Evolutionary conservation across 2,113 vertebrate genomes (phyloP).

Genomic region (Dicrurus megarhynchus): DNA sequence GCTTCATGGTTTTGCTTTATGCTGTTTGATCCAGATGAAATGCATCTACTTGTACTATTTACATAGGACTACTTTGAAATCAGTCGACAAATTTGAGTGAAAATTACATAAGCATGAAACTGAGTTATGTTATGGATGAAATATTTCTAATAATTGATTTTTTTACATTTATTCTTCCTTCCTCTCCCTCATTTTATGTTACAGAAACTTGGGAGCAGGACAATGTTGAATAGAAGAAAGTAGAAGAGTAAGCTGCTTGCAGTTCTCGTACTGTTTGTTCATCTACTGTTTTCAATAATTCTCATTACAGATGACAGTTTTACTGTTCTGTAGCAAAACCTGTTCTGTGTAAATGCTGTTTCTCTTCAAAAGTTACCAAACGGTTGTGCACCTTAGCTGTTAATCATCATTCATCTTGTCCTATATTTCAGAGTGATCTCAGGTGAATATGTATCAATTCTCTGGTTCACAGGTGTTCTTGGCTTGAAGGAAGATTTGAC

Average conservation of each 20-base stretch:
- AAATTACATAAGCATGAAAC: not conserved
- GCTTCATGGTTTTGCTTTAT: not conserved
- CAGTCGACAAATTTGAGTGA: not conserved
- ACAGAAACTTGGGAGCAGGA: slow-evolving; percentile 18
- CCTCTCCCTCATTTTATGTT: not conserved
- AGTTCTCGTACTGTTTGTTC: not conserved
- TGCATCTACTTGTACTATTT: not conserved
- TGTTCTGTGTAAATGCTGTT: not conserved
- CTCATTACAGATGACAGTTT: not conserved
- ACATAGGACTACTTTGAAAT: not conserved
- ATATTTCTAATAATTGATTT: not conserved
- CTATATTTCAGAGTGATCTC: not conserved
- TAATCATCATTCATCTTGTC: not conserved
- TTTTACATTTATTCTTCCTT: not conserved
- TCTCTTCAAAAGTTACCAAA: not conserved
- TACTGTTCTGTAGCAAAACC: not conserved
- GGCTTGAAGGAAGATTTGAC: not conserved
- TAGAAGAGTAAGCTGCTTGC: slow-evolving; percentile 2
- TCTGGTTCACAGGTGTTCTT: not conserved
- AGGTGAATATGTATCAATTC: not conserved
- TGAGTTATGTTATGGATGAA: not conserved
- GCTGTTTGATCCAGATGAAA: not conserved
- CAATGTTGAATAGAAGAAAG: slow-evolving; percentile 27
- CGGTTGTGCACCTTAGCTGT: not conserved
- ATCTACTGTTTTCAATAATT: not conserved